Evolutionary conservation across 2,797 vertebrate genomes (phyloP), one percentile per base, ranked within the genome.

Genomic region (Lutjanus campechanus): DNA sequence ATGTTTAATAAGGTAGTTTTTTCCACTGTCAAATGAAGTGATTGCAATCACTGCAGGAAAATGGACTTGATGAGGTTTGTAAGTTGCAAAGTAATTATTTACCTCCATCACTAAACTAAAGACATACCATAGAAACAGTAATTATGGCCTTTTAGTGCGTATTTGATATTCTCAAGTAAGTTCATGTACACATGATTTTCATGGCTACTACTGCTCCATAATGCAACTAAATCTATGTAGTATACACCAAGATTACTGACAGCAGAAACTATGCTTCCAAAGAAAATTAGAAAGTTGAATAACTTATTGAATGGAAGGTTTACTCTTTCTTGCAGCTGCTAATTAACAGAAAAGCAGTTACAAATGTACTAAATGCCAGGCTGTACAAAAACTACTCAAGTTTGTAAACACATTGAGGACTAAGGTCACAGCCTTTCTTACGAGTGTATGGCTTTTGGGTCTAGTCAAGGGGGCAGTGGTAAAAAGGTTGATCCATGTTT

Each of bases 401-500:
- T 36, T 60, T 80, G 62, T 86, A 83, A 85, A 87, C 70, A 78
- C 60, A 71, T 22, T 36, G n/a, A 63, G 71, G 69, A 64, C 77
- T 72, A 71, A 78, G 86, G 85, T 85, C 84, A 69, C 36, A 60
- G 66, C 73, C 76, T 73, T 66, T 84, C 60, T 72, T 61, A 40
- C 4, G 2, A 83, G 69, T 3, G 50, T 44, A 51, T 17, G 53
- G 74, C 36, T 54, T 79, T 76, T 72, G 80, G 66, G 74, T 76
- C 67, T 86, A 74, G 61, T 85, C 69, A 63, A 36, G 76, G 74
- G 78, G 63, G 70, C 49, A n/a, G 61, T 62, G 59, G 69, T 84
- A 61, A 77, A 84, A 88, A 72, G 61, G 55, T 41, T 82, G 25
- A 86, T 88, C 81, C 80, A 25, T 58, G 74, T 79, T 88, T 72